Conservation (phyloP, 2,797 vertebrate genomes). For the Catharus ustulatus region DNA sequence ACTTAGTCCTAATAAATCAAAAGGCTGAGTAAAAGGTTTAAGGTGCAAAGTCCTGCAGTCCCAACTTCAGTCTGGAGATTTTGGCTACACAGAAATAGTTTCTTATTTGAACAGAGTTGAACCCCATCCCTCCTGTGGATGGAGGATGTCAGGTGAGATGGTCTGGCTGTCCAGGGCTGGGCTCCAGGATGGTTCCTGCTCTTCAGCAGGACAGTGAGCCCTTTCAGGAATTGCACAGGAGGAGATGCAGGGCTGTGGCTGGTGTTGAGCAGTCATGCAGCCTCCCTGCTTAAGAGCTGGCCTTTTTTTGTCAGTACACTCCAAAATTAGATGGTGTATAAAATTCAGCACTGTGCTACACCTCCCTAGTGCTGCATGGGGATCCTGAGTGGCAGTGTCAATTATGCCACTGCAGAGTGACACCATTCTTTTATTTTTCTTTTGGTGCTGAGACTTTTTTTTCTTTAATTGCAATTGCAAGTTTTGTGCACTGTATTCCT, state of each 20-base stretch:
- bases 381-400: background rate
- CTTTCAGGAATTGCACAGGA: background rate
- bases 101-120: background rate
- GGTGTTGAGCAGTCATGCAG: background rate
- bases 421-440: background rate
- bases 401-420: background rate
- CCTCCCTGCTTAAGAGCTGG: background rate
- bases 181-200: background rate
- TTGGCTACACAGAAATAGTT: accelerated
- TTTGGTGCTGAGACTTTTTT: background rate
- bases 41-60: background rate
- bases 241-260: background rate
- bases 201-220: accelerated
- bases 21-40: background rate
- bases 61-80: background rate
- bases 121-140: background rate
- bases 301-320: background rate
- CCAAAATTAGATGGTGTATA: background rate
- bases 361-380: background rate
- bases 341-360: background rate
- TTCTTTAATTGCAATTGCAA: background rate
- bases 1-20: background rate
- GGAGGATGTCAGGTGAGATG: background rate
- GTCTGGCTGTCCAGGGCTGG: background rate
- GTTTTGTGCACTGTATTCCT: background rate